Conservation (phyloP, 2,888 invertebrate species). For the Bursaphelenchus okinawaensis region DNA sequence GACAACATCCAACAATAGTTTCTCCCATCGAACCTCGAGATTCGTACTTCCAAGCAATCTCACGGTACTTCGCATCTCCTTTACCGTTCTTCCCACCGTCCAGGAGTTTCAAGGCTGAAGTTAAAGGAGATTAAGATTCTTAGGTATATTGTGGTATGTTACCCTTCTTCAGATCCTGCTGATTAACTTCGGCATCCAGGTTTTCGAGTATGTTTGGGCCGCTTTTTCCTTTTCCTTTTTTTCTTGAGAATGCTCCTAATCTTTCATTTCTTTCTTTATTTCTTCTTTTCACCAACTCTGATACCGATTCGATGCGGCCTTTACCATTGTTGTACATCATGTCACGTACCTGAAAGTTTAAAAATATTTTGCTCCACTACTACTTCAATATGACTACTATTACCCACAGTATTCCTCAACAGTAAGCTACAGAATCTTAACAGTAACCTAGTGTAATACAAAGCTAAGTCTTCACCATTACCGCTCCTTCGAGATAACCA, state of each 20-base stretch:
- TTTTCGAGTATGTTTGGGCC: slow-evolving; percentile 57
- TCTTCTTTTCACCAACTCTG: slow-evolving; percentile 77
- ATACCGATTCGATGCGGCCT: slow-evolving; percentile 82
- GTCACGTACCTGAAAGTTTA: slow-evolving; percentile 63
- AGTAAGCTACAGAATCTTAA: no score
- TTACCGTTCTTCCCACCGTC: slow-evolving; percentile 48
- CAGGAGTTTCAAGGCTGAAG: slow-evolving; percentile 55
- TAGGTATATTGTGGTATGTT: no score
- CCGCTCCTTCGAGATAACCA: slow-evolving; percentile 10
- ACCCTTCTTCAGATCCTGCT: slow-evolving; percentile 49
- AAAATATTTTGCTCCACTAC: background rate
- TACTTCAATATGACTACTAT: background rate
- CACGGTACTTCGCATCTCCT: slow-evolving; percentile 66
- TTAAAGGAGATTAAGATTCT: background rate
- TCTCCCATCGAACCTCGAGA: slow-evolving; percentile 79
- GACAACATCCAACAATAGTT: slow-evolving; percentile 83
- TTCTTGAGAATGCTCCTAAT: slow-evolving; percentile 51
- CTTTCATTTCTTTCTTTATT: slow-evolving; percentile 65
- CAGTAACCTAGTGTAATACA: no score
- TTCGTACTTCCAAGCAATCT: slow-evolving; percentile 50
- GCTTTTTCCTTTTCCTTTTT: slow-evolving; percentile 53
- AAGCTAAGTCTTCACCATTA: slow-evolving; percentile 66
- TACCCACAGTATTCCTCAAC: no score
- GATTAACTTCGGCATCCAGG: slow-evolving; percentile 45
- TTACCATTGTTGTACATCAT: slow-evolving; percentile 87